Conservation (phyloP, 2,113 vertebrate species). For the Excalfactoria chinensis region DNA sequence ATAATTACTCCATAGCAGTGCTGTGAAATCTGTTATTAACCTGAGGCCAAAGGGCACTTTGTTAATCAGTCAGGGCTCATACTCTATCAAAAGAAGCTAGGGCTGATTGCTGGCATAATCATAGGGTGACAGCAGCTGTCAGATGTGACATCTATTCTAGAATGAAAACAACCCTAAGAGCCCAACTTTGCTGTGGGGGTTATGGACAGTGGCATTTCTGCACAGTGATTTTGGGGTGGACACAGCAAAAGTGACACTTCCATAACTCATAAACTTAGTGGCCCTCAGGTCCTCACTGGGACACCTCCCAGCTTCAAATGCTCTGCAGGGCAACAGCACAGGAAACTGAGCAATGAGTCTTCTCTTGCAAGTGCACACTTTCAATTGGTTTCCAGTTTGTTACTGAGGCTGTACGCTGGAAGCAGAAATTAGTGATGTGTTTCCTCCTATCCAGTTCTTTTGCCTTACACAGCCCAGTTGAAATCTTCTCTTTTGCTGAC, state of each 20-base stretch:
- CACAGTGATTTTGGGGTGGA: neutral
- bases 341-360: fast-evolving
- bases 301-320: neutral
- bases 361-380: fast-evolving
- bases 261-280: neutral
- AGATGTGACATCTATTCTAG: slow-evolving; percentile 59
- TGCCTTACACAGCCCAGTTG: neutral
- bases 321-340: neutral
- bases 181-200: neutral
- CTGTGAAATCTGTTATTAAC: slow-evolving; percentile 83
- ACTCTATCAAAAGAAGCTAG: slow-evolving; percentile 73
- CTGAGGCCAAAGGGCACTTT: slow-evolving; percentile 79
- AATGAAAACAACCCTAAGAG: slow-evolving; percentile 51
- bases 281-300: neutral
- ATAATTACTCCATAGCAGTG: slow-evolving; percentile 79
- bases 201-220: neutral
- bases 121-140: slow-evolving; percentile 66
- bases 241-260: neutral
- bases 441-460: neutral
- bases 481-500: neutral
- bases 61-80: slow-evolving; percentile 80
- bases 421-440: neutral
- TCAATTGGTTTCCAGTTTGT: neutral
- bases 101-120: slow-evolving; percentile 78
- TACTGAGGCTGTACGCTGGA: neutral